Base-by-base conservation (phyloP, 2,113 vertebrate genomes). In the Dipodomys spectabilis region DNA sequence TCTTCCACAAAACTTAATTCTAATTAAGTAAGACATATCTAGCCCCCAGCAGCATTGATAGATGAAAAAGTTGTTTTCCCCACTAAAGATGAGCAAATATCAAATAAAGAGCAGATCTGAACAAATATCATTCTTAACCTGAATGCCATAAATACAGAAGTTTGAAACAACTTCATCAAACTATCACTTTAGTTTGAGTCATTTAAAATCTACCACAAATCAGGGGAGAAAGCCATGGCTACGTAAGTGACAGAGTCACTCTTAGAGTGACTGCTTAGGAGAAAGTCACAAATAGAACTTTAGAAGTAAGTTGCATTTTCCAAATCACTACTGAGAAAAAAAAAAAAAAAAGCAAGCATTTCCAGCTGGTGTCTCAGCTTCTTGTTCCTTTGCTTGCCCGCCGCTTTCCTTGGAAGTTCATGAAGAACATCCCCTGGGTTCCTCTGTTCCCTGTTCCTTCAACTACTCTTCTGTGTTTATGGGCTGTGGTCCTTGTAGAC, bases 381-480 rank as follows among this genome's bases (percentile, higher is more conserved):
- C 28, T 12, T 67, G 25, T 20, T 27, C 32, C 7, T 20, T 71
- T 35, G 30, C 13, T 30, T 20, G 13, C 11, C 10, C 3, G 20
- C 53, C 16, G 68, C 22, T 5, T 64, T 64, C 13, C 30, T 0
- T 8, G 9, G 2, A 2, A 19, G 22, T 30, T 16, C 57, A 2
- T 19, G 23, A 27, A 8, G 2, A 2, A 71, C 13, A 18, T 12
- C 45, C 11, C n/a, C 7, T 60, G 27, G 11, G 4, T 32, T 69
- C 32, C 7, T 12, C 5, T 57, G 12, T 32, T 15, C 20, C 32
- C 25, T 60, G 16, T 53, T 57, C 69, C 35, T 22, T 27, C 11
- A 6, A 39, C n/a, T 9, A 3, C 35, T 27, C 20, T 20, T 44
- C 8, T 12, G 20, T 7, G 1, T 23, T 3, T 12, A 0, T 0